Percentiles rank a stretch among this genome's conserved stretches.
These are phyloP conservation scores for Drosophila micromelanica DNA, from an alignment of 1,140 invertebrate genomes.

Conservation along the genomic window DNA sequence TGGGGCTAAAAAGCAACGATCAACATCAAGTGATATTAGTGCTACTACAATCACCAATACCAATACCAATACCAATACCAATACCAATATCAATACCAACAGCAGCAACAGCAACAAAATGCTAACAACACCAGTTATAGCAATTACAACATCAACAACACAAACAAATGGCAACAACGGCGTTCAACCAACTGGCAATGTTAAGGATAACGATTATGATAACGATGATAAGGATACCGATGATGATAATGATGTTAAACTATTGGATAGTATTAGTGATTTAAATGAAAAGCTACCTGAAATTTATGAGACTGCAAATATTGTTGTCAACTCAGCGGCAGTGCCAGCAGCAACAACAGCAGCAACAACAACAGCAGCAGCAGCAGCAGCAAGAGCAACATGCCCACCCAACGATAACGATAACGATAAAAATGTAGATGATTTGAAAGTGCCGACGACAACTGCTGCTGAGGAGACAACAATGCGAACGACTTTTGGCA, in stretches of 20 bases:
- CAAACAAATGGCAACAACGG: constrained; percentile 56
- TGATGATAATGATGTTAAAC: constrained; percentile 72
- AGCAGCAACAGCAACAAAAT: constrained; percentile 24
- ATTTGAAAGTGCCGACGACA: constrained; percentile 45
- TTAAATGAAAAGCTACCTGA: constrained; percentile 85
- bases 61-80: constrained; percentile 35
- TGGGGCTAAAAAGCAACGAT: constrained; percentile 63
- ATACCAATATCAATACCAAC: constrained; percentile 22
- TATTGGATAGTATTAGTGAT: constrained; percentile 85
- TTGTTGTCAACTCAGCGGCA: constrained; percentile 82
- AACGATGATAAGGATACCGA: constrained; percentile 47
- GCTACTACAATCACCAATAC: constrained; percentile 76
- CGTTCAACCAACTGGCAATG: constrained; percentile 45
- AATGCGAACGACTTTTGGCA: constrained; percentile 84
- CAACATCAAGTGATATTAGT: constrained; percentile 83
- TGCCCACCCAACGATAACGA: constrained; percentile 78
- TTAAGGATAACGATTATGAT: constrained; percentile 47
- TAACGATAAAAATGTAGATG: constrained; percentile 42
- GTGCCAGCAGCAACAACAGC: constrained; percentile 55
- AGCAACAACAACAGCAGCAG: constrained; percentile 30
- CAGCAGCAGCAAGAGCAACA: constrained; percentile 30
- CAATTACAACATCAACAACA: constrained; percentile 65
- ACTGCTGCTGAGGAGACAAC: constrained; percentile 70
- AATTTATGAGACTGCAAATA: constrained; percentile 84
- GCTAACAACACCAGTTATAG: constrained; percentile 37